A percentile compares a stretch with the other conserved stretches of the same genome.
These are phyloP conservation scores for Calvadosia cruxmelitensis DNA, from an alignment of 30 jellyfish, hydroid and myxozoan genomes.

Conservation along the genomic window DNA sequence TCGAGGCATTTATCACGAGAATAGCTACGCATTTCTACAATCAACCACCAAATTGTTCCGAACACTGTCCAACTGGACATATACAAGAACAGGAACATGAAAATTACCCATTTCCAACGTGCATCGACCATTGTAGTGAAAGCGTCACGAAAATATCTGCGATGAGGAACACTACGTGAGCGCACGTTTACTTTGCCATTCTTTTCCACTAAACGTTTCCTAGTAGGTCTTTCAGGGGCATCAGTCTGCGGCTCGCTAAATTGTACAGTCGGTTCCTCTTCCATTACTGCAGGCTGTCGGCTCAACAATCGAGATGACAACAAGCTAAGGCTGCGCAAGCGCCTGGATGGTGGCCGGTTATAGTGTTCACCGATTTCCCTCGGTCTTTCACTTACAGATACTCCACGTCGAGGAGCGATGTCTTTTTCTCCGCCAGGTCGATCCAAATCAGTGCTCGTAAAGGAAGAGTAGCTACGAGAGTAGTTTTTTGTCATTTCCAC, in stretches of 20 bases:
- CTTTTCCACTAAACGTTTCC: constrained; percentile 67
- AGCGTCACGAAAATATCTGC: constrained; percentile 61
- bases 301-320: no score
- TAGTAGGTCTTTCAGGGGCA: constrained; percentile 28
- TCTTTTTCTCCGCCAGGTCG: no score
- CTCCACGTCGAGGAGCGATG: no score
- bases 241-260: no score
- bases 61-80: constrained; percentile 50
- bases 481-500: no score
- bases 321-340: no score
- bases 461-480: neutral
- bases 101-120: constrained; percentile 85
- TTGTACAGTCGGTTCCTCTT: no score
- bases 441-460: no score
- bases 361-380: no score
- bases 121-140: constrained; percentile 89
- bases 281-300: no score
- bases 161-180: constrained; percentile 48
- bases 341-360: no score
- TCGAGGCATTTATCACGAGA: constrained; percentile 34
- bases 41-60: constrained; percentile 79
- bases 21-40: constrained; percentile 14
- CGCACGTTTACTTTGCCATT: constrained; percentile 83
- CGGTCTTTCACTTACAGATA: no score
- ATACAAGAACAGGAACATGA: constrained; percentile 35